Percentiles rank a stretch among this genome's conserved stretches.
Conservation (phyloP, 2,888 invertebrate genomes). For the Ochropacha duplaris region DNA sequence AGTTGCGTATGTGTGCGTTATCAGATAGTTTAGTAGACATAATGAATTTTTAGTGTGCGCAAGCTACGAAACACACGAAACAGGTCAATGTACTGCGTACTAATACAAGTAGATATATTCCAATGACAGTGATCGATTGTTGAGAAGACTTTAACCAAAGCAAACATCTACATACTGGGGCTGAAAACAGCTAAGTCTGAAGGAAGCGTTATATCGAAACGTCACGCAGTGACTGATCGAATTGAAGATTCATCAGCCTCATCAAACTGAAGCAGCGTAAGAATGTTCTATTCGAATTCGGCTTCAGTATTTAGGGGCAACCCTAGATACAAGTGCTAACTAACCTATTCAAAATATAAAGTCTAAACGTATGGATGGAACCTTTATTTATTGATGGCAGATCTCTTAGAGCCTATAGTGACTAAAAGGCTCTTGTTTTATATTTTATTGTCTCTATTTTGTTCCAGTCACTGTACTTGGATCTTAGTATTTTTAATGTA, state of each 20-base stretch:
- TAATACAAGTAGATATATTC: constrained; percentile 60
- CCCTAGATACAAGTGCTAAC: too few relatives aligned
- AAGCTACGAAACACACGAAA: constrained; percentile 57
- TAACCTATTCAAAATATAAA: too few relatives aligned
- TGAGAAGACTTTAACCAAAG: constrained; percentile 66
- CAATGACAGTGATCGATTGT: constrained; percentile 78
- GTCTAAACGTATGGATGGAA: too few relatives aligned
- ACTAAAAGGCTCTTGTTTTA: too few relatives aligned
- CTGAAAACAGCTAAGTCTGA: constrained; percentile 61
- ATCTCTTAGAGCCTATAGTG: too few relatives aligned
- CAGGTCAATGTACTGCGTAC: constrained; percentile 71
- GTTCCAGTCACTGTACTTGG: too few relatives aligned
- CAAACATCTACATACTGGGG: constrained; percentile 62
- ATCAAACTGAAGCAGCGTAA: constrained; percentile 17
- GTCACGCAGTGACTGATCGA: constrained; percentile 62
- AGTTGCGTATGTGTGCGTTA: constrained; percentile 54
- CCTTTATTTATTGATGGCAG: too few relatives aligned
- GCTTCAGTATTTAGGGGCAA: too few relatives aligned
- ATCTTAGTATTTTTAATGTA: too few relatives aligned
- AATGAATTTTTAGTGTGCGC: constrained; percentile 54
- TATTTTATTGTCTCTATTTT: too few relatives aligned
- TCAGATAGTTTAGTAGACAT: constrained; percentile 53
- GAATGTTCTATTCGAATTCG: constrained; percentile 19
- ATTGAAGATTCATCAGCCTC: constrained; percentile 29
- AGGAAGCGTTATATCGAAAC: constrained; percentile 50